A percentile compares a stretch with the other conserved stretches of the same genome.
phyloP scores from a whole-genome alignment of 2,888 invertebrate genomes.

The Scaeva pyrastri region DNA sequence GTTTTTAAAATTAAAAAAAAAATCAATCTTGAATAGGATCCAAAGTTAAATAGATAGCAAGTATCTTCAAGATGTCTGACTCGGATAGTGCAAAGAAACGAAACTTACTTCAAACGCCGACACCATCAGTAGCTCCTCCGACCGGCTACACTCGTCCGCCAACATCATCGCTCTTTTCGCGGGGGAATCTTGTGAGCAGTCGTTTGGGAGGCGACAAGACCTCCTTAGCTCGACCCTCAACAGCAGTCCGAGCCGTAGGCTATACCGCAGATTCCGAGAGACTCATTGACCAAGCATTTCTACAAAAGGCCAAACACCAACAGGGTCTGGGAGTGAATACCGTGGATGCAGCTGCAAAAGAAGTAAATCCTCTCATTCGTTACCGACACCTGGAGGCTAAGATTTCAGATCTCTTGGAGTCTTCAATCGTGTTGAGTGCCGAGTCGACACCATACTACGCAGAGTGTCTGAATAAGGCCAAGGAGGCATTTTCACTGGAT shows the following conservation, averaged over 20 bases:
- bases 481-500: slow-evolving; percentile 98
- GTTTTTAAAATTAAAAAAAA: no score
- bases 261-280: slow-evolving; percentile 91
- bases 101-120: slow-evolving; percentile 26
- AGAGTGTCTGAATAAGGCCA: slow-evolving; percentile 93
- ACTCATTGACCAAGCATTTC: slow-evolving; percentile 91
- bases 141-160: slow-evolving; percentile 58
- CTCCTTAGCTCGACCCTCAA: slow-evolving; percentile 91
- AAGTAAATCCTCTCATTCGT: slow-evolving; percentile 92
- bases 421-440: slow-evolving; percentile 88
- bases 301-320: slow-evolving; percentile 82
- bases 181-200: slow-evolving; percentile 82
- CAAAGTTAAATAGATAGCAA: background rate
- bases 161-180: slow-evolving; percentile 77
- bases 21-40: background rate
- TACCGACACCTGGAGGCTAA: slow-evolving; percentile 94
- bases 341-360: slow-evolving; percentile 87
- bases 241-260: slow-evolving; percentile 98
- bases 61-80: background rate
- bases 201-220: slow-evolving; percentile 80
- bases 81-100: slow-evolving; percentile 19
- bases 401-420: slow-evolving; percentile 95
- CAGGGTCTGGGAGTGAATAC: slow-evolving; percentile 79
- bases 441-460: slow-evolving; percentile 79
- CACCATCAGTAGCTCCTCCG: slow-evolving; percentile 9